phyloP scores from a whole-genome alignment of 2,113 vertebrate genomes.

The Clarias gariepinus region DNA sequence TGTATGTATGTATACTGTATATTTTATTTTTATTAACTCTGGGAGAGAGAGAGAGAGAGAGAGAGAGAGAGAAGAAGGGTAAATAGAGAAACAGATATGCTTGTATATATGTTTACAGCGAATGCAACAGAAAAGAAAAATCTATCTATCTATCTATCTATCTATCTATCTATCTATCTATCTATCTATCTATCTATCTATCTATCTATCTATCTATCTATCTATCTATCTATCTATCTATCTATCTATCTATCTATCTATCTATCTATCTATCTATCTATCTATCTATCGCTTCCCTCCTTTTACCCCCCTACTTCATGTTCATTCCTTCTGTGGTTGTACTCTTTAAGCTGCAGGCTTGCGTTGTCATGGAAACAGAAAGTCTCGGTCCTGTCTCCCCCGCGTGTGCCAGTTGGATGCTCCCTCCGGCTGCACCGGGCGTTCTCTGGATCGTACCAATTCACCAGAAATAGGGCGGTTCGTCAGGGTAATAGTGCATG shows the following conservation, averaged over 20 bases:
- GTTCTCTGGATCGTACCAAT: conserved; percentile 36
- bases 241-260: conserved; percentile 28
- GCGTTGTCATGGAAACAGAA: conserved; percentile 55
- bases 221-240: conserved; percentile 15
- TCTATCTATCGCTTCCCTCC: conserved; percentile 8
- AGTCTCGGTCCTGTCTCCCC: conserved; percentile 31
- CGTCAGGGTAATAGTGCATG: neutral
- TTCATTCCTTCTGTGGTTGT: conserved; percentile 41
- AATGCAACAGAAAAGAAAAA: neutral
- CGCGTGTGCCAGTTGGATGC: conserved; percentile 9
- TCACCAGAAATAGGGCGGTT: neutral
- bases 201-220: conserved; percentile 30
- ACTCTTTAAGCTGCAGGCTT: conserved; percentile 45
- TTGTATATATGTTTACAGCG: too few relatives aligned
- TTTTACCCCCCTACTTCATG: conserved; percentile 6
- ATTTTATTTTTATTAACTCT: neutral
- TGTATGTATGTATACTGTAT: too few relatives aligned
- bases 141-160: conserved; percentile 27
- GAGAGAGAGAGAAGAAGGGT: neutral
- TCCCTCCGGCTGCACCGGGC: neutral
- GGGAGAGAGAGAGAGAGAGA: neutral
- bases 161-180: conserved; percentile 14
- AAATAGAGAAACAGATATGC: too few relatives aligned
- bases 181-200: conserved; percentile 9
- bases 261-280: conserved; percentile 15